Conservation (phyloP, 2,888 invertebrate genomes). For the Cylloceria caligata region DNA sequence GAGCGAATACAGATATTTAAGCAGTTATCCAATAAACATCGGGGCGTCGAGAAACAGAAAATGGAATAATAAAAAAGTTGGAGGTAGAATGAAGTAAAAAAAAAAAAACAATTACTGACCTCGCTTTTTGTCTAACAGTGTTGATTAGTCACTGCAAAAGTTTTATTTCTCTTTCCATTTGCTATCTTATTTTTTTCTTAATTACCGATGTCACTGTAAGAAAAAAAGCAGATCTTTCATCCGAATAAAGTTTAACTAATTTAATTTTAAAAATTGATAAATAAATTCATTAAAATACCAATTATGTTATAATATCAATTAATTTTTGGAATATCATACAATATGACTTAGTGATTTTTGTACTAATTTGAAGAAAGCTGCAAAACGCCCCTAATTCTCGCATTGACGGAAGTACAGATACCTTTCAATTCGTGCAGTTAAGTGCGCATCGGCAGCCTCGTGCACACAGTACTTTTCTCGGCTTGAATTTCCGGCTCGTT, state of each 20-base stretch:
- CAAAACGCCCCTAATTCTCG: slow-evolving; percentile 14
- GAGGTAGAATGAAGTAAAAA: not conserved
- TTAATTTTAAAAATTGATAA: not conserved
- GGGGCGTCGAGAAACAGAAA: not conserved
- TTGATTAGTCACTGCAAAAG: not conserved
- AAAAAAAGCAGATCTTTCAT: too few relatives aligned
- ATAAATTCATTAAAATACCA: not conserved
- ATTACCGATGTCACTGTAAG: too few relatives aligned
- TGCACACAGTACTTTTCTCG: slow-evolving; percentile 36
- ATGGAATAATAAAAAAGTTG: not conserved
- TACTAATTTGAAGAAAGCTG: not conserved
- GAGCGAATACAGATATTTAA: slow-evolving; percentile 51
- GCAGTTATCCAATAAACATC: slow-evolving; percentile 13
- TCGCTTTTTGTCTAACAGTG: not conserved
- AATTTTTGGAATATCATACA: not conserved
- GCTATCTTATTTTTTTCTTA: slow-evolving; percentile 6
- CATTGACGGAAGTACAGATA: slow-evolving; percentile 2
- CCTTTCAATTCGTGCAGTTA: slow-evolving; percentile 29
- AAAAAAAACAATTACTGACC: slow-evolving; percentile 14
- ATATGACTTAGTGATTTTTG: not conserved
- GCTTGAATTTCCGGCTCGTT: slow-evolving; percentile 64
- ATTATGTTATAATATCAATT: not conserved
- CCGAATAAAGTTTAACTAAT: too few relatives aligned
- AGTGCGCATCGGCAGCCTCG: slow-evolving; percentile 13
- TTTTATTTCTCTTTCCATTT: not conserved